These are phyloP conservation scores for Sebastes hubbsi DNA, from an alignment of 2,797 vertebrate species.

Conservation along the genomic window DNA sequence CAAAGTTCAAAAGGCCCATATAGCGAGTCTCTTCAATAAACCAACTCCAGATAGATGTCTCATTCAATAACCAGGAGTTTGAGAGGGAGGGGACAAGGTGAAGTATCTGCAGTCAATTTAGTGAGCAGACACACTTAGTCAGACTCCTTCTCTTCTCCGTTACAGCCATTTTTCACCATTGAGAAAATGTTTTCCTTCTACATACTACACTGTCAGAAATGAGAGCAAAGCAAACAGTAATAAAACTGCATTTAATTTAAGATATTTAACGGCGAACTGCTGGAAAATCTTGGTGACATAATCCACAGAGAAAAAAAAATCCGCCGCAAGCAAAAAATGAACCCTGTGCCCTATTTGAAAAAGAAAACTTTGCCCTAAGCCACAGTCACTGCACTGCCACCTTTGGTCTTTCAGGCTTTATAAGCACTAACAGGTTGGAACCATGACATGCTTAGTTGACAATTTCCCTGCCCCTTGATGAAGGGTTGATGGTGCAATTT, in stretches of 20 bases:
- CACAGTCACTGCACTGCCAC: slow-evolving; percentile 35
- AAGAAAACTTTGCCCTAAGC: slow-evolving; percentile 53
- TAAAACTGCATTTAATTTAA: not conserved
- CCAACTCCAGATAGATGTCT: slow-evolving; percentile 22
- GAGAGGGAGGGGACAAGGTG: slow-evolving; percentile 27
- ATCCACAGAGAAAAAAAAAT: not conserved
- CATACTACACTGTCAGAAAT: not conserved
- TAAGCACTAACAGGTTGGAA: slow-evolving; percentile 31
- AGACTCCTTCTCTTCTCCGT: not conserved
- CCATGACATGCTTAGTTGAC: slow-evolving; percentile 47
- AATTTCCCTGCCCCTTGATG: slow-evolving; percentile 32
- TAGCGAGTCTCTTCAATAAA: slow-evolving; percentile 21
- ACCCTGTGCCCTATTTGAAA: slow-evolving; percentile 15
- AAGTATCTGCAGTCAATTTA: slow-evolving; percentile 39
- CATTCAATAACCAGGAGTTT: slow-evolving; percentile 5
- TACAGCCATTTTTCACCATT: not conserved
- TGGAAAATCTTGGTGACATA: not conserved
- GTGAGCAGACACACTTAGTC: not conserved
- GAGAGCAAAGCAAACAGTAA: not conserved
- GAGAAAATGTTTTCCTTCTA: slow-evolving; percentile 6
- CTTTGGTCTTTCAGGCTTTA: slow-evolving; percentile 54
- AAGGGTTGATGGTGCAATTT: slow-evolving; percentile 49
- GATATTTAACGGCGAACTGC: not conserved
- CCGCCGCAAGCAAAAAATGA: not conserved
- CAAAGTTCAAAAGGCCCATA: slow-evolving; percentile 47